Evolutionary conservation across 2,888 invertebrate genomes (phyloP), one percentile per base, ranked within the genome.

Genomic region (Endotricha flammealis): DNA sequence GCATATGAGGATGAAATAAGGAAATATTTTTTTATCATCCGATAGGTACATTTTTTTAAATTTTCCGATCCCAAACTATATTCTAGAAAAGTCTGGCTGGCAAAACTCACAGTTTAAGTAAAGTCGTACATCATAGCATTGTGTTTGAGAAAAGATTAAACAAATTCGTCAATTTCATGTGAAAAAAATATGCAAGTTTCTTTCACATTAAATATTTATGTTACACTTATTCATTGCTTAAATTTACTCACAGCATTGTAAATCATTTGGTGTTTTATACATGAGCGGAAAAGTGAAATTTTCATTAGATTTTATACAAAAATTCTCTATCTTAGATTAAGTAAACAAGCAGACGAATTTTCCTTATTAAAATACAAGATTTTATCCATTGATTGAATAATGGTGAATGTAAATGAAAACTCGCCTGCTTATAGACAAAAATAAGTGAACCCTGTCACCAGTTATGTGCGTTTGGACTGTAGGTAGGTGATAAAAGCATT

Each of bases 381-480:
- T 58, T 57, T 58, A 55, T 52, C 48, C 49, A 44, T 44, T 37
- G 41, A 39, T 40, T 40, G 11, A 29, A 28, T 20, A 13, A 29
- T 20, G 29, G 14, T 28, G 9, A 29, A 40, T 49, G 57, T 62
- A 65, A 61, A 66, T 57, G 61, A 62, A 65, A 69, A 66, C 57
- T 54, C 65, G 68, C 64, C 73, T 71, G 75, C 76, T 57, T 42
- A 63, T 72, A 73, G 73, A 73, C 63, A 75, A 78, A 81, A 79
- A 73, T 74, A 81, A 81, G 73, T 64, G 43, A 80, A 85, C 85
- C 85, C 85, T 85, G 85, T 85, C 64, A 74, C 83, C 83, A 79
- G 80, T 66, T 60, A 52, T 82, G 82, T 85, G 81, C 83, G 85
- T 65, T 80, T 78, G 56, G 54, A 64, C 74, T 55, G 60, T 66